Percentiles rank a stretch among this genome's conserved stretches.
phyloP scores from a whole-genome alignment of 2,888 invertebrate species.

The Byasa hedistus region DNA sequence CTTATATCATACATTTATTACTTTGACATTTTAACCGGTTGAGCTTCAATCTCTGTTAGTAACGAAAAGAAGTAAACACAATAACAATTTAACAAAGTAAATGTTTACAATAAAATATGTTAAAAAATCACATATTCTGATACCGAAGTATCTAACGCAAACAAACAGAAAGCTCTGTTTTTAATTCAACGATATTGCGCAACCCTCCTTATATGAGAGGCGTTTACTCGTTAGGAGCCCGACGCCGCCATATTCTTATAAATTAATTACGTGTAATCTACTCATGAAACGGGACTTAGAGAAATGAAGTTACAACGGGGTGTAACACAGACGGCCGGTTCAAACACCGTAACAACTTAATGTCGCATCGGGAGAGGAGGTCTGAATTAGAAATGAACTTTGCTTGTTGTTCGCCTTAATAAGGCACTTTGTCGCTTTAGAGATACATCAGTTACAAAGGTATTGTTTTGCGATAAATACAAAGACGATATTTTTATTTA shows the following conservation, averaged over 20 bases:
- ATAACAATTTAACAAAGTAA: no score
- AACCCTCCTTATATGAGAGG: slow-evolving; percentile 54
- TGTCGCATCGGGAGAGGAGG: slow-evolving; percentile 62
- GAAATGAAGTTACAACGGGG: slow-evolving; percentile 75
- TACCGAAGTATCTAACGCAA: slow-evolving; percentile 1
- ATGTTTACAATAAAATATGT: not conserved
- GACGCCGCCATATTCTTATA: slow-evolving; percentile 77
- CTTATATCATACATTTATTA: not conserved
- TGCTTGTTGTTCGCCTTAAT: slow-evolving; percentile 62
- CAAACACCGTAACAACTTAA: slow-evolving; percentile 70
- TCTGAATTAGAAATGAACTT: slow-evolving; percentile 76
- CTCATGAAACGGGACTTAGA: slow-evolving; percentile 76
- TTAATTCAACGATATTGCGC: slow-evolving; percentile 40
- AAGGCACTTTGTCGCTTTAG: slow-evolving; percentile 60
- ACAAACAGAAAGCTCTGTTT: slow-evolving; percentile 28
- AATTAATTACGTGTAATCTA: slow-evolving; percentile 81
- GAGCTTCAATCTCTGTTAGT: no score
- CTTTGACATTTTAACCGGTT: not conserved
- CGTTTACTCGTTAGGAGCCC: slow-evolving; percentile 61
- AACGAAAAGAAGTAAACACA: no score
- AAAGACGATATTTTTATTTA: not conserved
- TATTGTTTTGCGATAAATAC: not conserved
- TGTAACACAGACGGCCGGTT: slow-evolving; percentile 46
- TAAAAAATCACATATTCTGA: not conserved
- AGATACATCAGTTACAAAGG: not conserved